Percentiles rank a stretch among this genome's conserved stretches.
Evolutionary conservation across 1,140 invertebrate species (phyloP).

Genomic region (Magallana ariakensis): DNA sequence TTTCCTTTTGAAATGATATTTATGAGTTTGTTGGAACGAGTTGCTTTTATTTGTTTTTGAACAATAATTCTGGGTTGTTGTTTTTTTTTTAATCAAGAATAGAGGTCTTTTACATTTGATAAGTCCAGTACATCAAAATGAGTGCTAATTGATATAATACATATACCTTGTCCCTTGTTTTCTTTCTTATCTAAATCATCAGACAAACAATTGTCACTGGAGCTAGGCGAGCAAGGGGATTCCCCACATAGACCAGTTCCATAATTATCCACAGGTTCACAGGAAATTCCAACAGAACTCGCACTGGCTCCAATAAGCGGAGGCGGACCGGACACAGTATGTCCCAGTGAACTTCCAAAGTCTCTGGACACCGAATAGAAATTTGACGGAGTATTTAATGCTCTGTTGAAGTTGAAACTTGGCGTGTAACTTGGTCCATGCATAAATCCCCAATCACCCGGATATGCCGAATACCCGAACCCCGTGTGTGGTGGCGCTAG

Average conservation of each 20-base stretch:
- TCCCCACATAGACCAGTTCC: conserved; percentile 55
- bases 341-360: conserved; percentile 41
- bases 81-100: too few relatives aligned
- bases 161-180: conserved; percentile 68
- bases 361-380: conserved; percentile 55
- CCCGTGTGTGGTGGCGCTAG: conserved; percentile 52
- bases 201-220: conserved; percentile 62
- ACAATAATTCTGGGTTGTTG: background rate
- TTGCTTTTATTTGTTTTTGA: too few relatives aligned
- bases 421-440: conserved; percentile 51
- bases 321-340: conserved; percentile 45
- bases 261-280: conserved; percentile 53
- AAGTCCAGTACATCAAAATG: too few relatives aligned
- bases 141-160: too few relatives aligned
- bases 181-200: conserved; percentile 73
- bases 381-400: conserved; percentile 51
- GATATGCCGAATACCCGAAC: conserved; percentile 67
- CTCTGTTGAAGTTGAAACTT: conserved; percentile 58
- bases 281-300: conserved; percentile 50
- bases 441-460: conserved; percentile 69
- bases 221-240: conserved; percentile 55
- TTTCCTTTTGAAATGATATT: too few relatives aligned
- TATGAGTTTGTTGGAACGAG: too few relatives aligned
- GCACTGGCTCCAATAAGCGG: conserved; percentile 54
- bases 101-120: background rate